Conservation (phyloP, 1,140 invertebrate species). For the Ephestia elutella region DNA sequence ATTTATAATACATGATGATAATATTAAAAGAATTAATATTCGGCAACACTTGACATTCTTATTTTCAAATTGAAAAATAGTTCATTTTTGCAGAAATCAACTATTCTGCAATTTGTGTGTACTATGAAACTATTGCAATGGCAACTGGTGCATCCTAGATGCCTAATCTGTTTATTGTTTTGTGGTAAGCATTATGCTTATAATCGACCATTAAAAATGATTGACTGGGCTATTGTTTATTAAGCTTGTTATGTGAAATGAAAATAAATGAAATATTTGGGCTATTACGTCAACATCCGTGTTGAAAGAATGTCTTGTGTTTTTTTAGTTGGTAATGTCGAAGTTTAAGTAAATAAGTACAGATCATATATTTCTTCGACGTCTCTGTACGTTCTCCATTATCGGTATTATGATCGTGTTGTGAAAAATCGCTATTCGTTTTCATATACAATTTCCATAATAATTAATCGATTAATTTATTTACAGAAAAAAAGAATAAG, state of each 20-base stretch:
- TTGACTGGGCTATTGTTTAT: constrained; percentile 63
- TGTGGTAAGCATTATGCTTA: constrained; percentile 32
- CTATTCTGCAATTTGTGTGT: constrained; percentile 38
- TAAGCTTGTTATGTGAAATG: constrained; percentile 37
- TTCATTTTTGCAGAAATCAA: constrained; percentile 10
- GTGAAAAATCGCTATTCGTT: constrained; percentile 67
- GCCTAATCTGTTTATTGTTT: constrained; percentile 30
- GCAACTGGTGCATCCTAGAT: constrained; percentile 45
- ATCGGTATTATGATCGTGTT: constrained; percentile 35
- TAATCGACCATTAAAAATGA: constrained; percentile 42
- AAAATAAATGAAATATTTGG: constrained; percentile 52
- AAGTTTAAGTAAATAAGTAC: constrained; percentile 13
- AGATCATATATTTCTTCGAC: constrained; percentile 18
- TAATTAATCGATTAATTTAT: constrained; percentile 34
- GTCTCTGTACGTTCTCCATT: constrained; percentile 16
- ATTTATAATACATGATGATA: constrained; percentile 69
- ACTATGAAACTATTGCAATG: constrained; percentile 61
- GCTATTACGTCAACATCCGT: constrained; percentile 55
- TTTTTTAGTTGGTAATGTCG: constrained; percentile 31
- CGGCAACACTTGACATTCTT: constrained; percentile 73
- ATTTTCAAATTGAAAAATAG: constrained; percentile 36
- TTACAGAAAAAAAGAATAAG: constrained; percentile 50
- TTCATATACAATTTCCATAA: constrained; percentile 30
- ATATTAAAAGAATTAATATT: constrained; percentile 71
- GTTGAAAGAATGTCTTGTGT: constrained; percentile 65